phyloP scores from a whole-genome alignment of 2,888 invertebrate genomes.

The Sialis fuliginosa region DNA sequence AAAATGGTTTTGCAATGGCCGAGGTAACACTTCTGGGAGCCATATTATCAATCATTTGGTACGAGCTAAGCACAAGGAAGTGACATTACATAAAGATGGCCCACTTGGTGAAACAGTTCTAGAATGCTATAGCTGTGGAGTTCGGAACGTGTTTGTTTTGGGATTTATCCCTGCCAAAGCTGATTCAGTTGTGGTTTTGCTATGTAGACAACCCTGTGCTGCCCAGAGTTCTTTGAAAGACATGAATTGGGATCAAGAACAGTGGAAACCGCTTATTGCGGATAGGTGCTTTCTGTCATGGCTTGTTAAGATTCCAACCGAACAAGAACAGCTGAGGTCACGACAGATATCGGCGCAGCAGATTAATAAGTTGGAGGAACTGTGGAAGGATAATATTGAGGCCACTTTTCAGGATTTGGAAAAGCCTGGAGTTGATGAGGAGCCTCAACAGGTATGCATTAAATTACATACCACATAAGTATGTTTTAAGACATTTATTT shows the following conservation, averaged over 20 bases:
- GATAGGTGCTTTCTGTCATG: constrained; percentile 93
- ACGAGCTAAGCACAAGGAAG: constrained; percentile 98
- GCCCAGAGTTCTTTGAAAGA: constrained; percentile 94
- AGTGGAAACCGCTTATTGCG: constrained; percentile 95
- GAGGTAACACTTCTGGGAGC: constrained; percentile 94
- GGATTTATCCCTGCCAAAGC: constrained; percentile 99
- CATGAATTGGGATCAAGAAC: constrained; percentile 98
- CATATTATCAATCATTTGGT: constrained; percentile 99
- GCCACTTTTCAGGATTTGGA: constrained; percentile 97
- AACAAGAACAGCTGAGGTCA: constrained; percentile 88
- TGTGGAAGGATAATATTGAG: constrained; percentile 97
- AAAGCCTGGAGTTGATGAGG: constrained; percentile 95
- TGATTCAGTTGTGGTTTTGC: constrained; percentile 89
- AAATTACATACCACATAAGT: neutral
- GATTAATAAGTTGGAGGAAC: constrained; percentile 92
- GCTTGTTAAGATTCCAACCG: constrained; percentile 94
- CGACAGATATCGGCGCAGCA: constrained; percentile 95
- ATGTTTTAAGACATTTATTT: neutral
- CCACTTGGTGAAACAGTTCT: constrained; percentile 94
- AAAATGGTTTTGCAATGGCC: constrained; percentile 99
- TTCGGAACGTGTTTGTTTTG: constrained; percentile 92
- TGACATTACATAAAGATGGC: constrained; percentile 91
- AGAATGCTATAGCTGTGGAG: constrained; percentile 98
- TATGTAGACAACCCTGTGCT: constrained; percentile 97
- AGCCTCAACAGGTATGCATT: constrained; percentile 70